These are phyloP conservation scores for Lathamus discolor DNA, from an alignment of 2,113 vertebrate genomes.

Conservation along the genomic window DNA sequence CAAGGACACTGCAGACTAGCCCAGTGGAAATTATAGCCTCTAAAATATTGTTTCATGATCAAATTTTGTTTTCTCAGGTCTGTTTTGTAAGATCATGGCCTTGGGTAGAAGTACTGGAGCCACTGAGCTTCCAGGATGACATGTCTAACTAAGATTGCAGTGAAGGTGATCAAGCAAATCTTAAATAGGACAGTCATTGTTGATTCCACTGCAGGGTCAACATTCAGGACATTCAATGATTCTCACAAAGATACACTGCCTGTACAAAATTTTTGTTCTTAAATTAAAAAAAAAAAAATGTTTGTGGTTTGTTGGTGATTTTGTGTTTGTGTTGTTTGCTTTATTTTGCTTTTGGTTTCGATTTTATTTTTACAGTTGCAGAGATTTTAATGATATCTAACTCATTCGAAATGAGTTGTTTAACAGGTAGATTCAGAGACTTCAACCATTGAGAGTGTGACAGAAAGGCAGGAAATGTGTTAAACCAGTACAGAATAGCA, in stretches of 20 bases:
- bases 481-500: not conserved
- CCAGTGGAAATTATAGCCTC: constrained; percentile 45
- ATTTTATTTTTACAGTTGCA: not conserved
- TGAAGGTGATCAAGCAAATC: not conserved
- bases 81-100: not conserved
- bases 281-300: not conserved
- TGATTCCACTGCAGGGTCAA: not conserved
- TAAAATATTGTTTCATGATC: constrained; percentile 5
- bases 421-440: not conserved
- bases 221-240: not conserved
- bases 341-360: not conserved
- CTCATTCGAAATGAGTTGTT: not conserved
- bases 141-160: not conserved
- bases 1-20: constrained; percentile 21
- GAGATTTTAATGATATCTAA: not conserved
- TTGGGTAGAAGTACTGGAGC: not conserved
- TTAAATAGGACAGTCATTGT: not conserved
- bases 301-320: not conserved
- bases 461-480: not conserved
- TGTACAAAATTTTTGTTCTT: not conserved
- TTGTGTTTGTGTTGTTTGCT: not conserved
- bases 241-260: not conserved
- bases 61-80: constrained; percentile 42
- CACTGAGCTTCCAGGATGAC: not conserved
- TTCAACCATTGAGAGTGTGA: not conserved